These are phyloP conservation scores for Malachius bipustulatus DNA, from an alignment of 2,888 invertebrate species.

Conservation along the genomic window DNA sequence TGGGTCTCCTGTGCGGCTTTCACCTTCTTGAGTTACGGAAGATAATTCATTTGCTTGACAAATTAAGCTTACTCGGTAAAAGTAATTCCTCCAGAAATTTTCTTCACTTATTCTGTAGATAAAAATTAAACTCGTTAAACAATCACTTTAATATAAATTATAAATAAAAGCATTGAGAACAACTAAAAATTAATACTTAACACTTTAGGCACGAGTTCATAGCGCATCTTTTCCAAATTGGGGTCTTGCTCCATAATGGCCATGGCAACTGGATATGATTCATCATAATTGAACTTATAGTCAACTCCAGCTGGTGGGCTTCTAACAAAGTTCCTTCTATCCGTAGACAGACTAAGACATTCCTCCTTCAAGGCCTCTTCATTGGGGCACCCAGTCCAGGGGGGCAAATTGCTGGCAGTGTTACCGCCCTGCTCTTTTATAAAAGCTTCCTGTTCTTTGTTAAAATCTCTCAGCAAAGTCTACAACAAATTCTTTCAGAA, in stretches of 20 bases:
- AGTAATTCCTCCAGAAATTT: constrained; percentile 99
- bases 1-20: constrained; percentile 31
- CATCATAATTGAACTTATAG: constrained; percentile 90
- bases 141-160: too few species aligned
- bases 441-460: constrained; percentile 94
- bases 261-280: constrained; percentile 85
- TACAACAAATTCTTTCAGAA: too few species aligned
- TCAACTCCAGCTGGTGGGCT: constrained; percentile 93
- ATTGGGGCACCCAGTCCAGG: constrained; percentile 93
- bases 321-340: constrained; percentile 93
- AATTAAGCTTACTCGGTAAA: constrained; percentile 96
- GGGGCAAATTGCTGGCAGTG: constrained; percentile 61
- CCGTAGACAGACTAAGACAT: constrained; percentile 86
- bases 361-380: constrained; percentile 91
- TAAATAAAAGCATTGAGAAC: constrained; percentile 1
- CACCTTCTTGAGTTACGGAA: constrained; percentile 35
- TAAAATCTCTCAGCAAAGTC: constrained; percentile 94
- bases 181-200: constrained; percentile 42
- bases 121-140: constrained; percentile 8
- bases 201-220: constrained; percentile 99
- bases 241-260: constrained; percentile 91
- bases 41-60: constrained; percentile 83
- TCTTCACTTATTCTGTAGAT: constrained; percentile 81
- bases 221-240: constrained; percentile 95
- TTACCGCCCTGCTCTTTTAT: constrained; percentile 73